These are phyloP conservation scores for Drosophila nigricruria DNA, from an alignment of 2,888 invertebrate genomes.

Conservation along the genomic window DNA sequence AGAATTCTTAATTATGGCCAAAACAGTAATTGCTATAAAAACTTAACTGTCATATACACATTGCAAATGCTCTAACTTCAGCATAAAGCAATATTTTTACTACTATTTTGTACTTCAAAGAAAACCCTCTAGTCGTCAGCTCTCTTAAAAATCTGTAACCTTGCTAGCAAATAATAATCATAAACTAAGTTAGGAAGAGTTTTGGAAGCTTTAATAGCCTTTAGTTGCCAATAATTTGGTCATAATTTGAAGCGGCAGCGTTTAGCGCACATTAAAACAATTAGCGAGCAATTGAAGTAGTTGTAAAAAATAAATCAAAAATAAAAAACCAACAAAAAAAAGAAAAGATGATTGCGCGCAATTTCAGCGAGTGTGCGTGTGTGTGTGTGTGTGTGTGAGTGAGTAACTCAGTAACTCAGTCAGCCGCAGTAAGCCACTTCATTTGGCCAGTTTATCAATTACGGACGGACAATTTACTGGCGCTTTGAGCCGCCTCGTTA, in stretches of 20 bases:
- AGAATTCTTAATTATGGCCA: constrained; percentile 19
- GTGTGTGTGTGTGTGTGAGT: neutral
- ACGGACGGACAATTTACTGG: constrained; percentile 53
- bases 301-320: constrained; percentile 19
- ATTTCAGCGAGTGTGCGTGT: neutral
- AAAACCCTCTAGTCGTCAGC: neutral
- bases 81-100: neutral
- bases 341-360: constrained; percentile 42
- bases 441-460: constrained; percentile 77
- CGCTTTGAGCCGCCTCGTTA: constrained; percentile 72
- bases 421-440: constrained; percentile 42
- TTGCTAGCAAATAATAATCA: constrained; percentile 1
- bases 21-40: constrained; percentile 1
- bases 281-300: constrained; percentile 64
- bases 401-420: constrained; percentile 19
- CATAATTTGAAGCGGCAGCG: constrained; percentile 30
- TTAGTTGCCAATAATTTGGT: constrained; percentile 30
- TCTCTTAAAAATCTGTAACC: neutral
- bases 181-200: constrained; percentile 6
- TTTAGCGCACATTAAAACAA: constrained; percentile 60
- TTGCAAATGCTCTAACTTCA: constrained; percentile 4
- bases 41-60: neutral
- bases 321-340: constrained; percentile 30
- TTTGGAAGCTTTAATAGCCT: constrained; percentile 7
- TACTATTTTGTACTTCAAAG: neutral